phyloP scores from a whole-genome alignment of 2,113 vertebrate genomes.

The Caloenas nicobarica region DNA sequence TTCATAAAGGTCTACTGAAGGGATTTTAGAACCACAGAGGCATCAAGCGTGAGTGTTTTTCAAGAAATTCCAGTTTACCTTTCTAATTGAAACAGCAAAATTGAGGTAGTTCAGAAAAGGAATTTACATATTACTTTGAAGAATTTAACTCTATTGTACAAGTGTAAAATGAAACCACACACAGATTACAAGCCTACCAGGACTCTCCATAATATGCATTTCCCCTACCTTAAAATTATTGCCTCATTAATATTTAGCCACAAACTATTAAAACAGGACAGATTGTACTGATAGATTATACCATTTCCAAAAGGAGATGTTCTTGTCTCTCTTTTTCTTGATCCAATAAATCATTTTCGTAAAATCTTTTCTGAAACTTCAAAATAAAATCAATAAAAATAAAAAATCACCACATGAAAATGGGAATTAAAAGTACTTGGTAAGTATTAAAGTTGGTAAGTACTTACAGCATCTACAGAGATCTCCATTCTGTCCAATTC shows the following conservation, averaged over 20 bases:
- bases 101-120: neutral
- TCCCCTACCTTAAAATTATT: neutral
- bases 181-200: neutral
- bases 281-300: conserved; percentile 68
- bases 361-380: conserved; percentile 88
- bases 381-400: conserved; percentile 63
- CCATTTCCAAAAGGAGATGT: conserved; percentile 90
- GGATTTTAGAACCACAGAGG: neutral
- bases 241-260: neutral
- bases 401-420: conserved; percentile 43
- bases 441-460: neutral
- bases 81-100: neutral
- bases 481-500: conserved; percentile 95
- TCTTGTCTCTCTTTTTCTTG: conserved; percentile 94
- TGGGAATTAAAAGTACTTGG: conserved; percentile 27
- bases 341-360: conserved; percentile 87
- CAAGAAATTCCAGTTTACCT: neutral
- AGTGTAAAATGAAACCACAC: neutral
- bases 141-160: neutral
- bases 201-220: neutral
- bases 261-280: neutral
- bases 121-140: neutral
- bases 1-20: neutral
- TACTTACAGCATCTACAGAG: conserved; percentile 82
- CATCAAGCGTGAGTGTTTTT: neutral